These are phyloP conservation scores for Hoplodrina ambigua DNA, from an alignment of 2,888 invertebrate genomes.

Conservation along the genomic window DNA sequence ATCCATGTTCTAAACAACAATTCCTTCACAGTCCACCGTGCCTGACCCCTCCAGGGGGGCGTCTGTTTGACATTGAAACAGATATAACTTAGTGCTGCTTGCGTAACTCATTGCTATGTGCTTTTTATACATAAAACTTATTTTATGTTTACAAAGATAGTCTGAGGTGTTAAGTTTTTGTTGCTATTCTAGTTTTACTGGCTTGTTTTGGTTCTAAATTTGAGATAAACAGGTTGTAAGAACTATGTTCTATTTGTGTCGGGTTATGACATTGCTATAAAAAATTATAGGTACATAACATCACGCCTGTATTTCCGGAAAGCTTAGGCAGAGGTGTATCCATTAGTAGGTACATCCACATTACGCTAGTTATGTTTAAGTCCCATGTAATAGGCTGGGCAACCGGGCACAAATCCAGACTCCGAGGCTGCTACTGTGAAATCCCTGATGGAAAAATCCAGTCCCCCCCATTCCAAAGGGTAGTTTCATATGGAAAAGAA, in stretches of 20 bases:
- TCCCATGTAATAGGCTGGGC: too few relatives aligned
- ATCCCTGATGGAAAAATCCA: too few relatives aligned
- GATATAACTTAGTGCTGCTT: slow-evolving; percentile 30
- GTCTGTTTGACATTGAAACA: slow-evolving; percentile 43
- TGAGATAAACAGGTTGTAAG: neutral
- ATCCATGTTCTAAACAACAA: neutral
- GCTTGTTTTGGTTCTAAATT: slow-evolving; percentile 21
- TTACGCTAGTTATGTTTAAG: too few relatives aligned
- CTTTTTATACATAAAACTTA: slow-evolving; percentile 13
- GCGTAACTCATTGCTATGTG: slow-evolving; percentile 12
- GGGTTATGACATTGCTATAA: neutral
- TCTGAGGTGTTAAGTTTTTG: neutral
- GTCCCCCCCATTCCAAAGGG: too few relatives aligned
- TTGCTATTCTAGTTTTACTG: slow-evolving; percentile 10
- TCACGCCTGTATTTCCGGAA: too few relatives aligned
- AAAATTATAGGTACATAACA: too few relatives aligned
- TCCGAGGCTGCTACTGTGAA: too few relatives aligned
- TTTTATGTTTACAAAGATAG: slow-evolving; percentile 14
- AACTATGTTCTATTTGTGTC: neutral
- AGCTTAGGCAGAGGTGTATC: too few relatives aligned
- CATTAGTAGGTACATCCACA: too few relatives aligned
- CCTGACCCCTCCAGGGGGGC: slow-evolving; percentile 10
- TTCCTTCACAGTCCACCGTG: neutral
- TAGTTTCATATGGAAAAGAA: too few relatives aligned
- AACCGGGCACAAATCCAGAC: too few relatives aligned